Evolutionary conservation across 2,113 vertebrate species (phyloP).

Genomic region (Geococcyx californianus): DNA sequence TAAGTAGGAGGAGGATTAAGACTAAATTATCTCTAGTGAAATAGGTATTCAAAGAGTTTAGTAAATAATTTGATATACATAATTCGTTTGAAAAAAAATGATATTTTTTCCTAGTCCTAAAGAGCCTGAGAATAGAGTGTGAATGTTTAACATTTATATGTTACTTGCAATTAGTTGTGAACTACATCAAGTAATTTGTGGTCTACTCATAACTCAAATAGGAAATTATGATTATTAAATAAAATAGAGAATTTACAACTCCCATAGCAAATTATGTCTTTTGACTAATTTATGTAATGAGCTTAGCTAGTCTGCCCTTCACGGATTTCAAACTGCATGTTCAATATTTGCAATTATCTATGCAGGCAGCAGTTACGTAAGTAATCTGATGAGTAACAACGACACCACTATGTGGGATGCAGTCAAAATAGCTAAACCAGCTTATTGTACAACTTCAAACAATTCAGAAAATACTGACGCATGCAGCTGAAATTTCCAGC

Average conservation of each 20-base stretch:
- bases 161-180: constrained; percentile 22
- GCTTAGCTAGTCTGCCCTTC: constrained; percentile 11
- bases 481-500: not conserved
- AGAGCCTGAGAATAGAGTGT: not conserved
- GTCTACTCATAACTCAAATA: not conserved
- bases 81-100: not conserved
- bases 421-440: not conserved
- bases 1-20: not conserved
- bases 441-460: not conserved
- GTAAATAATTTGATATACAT: not conserved
- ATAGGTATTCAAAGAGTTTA: not conserved
- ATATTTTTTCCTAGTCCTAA: not conserved
- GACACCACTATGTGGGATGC: not conserved
- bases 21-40: not conserved
- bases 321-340: constrained; percentile 54
- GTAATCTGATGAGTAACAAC: not conserved
- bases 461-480: constrained; percentile 7
- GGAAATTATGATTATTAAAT: constrained; percentile 33
- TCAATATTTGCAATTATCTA: constrained; percentile 60
- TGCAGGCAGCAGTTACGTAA: constrained; percentile 41
- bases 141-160: not conserved
- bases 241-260: constrained; percentile 24
- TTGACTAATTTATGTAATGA: constrained; percentile 53
- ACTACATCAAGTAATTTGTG: not conserved
- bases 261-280: constrained; percentile 24